phyloP scores from a whole-genome alignment of 2,113 vertebrate species.

The Phodopus roborovskii region DNA sequence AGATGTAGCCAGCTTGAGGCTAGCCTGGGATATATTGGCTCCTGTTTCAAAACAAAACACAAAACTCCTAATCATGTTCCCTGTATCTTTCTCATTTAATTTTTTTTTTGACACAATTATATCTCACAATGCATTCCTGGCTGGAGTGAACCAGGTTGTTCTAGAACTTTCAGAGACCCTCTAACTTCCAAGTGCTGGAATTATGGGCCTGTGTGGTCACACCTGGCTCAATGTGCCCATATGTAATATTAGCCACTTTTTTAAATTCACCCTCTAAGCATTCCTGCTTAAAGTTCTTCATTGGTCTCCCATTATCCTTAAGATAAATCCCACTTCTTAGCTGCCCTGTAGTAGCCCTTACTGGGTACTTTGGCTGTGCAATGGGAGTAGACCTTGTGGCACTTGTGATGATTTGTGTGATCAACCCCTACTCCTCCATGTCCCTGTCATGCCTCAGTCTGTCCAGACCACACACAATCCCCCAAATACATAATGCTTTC shows the following conservation, averaged over 20 bases:
- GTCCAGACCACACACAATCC: background rate
- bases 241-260: background rate
- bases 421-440: background rate
- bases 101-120: background rate
- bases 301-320: background rate
- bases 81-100: background rate
- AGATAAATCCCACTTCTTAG: conserved; percentile 7
- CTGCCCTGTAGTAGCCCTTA: background rate
- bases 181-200: background rate
- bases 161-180: background rate
- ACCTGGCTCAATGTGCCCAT: background rate
- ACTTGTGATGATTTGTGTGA: background rate
- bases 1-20: background rate
- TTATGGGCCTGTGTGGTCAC: background rate
- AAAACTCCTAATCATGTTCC: background rate
- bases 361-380: background rate
- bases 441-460: background rate
- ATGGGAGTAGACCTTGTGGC: background rate
- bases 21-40: background rate
- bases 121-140: background rate
- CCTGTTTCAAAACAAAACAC: background rate
- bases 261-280: background rate
- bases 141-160: background rate
- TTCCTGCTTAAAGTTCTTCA: background rate
- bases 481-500: background rate